Evolutionary conservation across 2,888 invertebrate genomes (phyloP).

Genomic region (Leucozona laternaria): DNA sequence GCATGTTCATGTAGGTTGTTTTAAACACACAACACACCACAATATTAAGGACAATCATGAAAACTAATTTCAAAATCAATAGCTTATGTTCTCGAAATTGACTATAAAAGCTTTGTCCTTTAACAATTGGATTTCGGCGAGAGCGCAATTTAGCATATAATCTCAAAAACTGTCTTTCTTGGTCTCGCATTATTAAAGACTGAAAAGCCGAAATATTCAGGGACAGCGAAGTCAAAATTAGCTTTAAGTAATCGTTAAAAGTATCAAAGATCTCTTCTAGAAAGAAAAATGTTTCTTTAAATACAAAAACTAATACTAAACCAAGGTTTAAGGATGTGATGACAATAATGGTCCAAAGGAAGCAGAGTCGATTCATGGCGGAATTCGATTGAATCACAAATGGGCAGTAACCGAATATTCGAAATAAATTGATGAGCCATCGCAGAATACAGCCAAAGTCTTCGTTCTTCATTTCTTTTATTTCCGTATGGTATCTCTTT

Average conservation of each 20-base stretch:
- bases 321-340: conserved; percentile 67
- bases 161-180: conserved; percentile 63
- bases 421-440: conserved; percentile 78
- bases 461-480: neutral
- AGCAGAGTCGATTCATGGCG: conserved; percentile 38
- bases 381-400: conserved; percentile 75
- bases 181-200: conserved; percentile 18
- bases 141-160: conserved; percentile 18
- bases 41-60: neutral
- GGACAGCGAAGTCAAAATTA: conserved; percentile 76
- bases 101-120: neutral
- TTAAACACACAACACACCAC: neutral
- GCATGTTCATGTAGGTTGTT: neutral
- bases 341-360: conserved; percentile 76
- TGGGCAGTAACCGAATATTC: conserved; percentile 78
- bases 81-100: conserved; percentile 31
- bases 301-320: conserved; percentile 55
- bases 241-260: conserved; percentile 79
- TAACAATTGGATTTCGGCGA: neutral
- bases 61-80: conserved; percentile 21
- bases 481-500: neutral
- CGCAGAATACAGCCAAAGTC: conserved; percentile 37
- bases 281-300: conserved; percentile 77
- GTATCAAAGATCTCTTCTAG: conserved; percentile 77
- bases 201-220: conserved; percentile 61